Evolutionary conservation across 2,797 vertebrate species (phyloP).

Genomic region (Trematocara caparti): DNA sequence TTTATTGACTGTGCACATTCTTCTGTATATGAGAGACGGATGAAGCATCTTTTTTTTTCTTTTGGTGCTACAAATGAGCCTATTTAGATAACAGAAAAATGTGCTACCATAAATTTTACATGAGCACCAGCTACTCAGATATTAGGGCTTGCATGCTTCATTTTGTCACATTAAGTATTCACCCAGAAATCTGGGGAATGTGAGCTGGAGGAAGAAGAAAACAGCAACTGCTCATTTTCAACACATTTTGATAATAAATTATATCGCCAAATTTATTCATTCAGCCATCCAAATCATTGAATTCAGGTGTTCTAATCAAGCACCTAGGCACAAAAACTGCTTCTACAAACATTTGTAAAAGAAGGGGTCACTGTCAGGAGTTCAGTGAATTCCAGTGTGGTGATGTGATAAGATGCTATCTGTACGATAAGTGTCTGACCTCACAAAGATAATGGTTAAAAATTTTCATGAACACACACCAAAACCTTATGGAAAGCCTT

Average conservation of each 20-base stretch:
- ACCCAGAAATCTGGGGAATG: neutral
- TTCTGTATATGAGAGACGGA: neutral
- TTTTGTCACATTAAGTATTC: neutral
- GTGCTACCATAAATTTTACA: neutral
- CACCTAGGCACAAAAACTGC: fast-evolving
- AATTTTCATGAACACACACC: neutral
- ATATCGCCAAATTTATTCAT: neutral
- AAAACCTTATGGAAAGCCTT: neutral
- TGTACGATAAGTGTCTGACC: neutral
- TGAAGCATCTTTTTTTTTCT: neutral
- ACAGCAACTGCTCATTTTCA: neutral
- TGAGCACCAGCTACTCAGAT: neutral
- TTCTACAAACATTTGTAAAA: neutral
- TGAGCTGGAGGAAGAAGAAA: neutral
- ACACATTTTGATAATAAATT: neutral
- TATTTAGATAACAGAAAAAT: neutral
- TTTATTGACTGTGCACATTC: neutral
- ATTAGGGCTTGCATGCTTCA: neutral
- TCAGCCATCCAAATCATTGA: neutral
- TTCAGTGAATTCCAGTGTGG: neutral
- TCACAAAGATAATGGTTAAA: neutral
- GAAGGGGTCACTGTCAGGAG: neutral
- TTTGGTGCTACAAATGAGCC: neutral
- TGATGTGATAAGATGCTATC: neutral
- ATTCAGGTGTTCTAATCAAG: neutral